phyloP scores from a whole-genome alignment of 1,140 invertebrate genomes.

The Neodiprion fabricii region DNA sequence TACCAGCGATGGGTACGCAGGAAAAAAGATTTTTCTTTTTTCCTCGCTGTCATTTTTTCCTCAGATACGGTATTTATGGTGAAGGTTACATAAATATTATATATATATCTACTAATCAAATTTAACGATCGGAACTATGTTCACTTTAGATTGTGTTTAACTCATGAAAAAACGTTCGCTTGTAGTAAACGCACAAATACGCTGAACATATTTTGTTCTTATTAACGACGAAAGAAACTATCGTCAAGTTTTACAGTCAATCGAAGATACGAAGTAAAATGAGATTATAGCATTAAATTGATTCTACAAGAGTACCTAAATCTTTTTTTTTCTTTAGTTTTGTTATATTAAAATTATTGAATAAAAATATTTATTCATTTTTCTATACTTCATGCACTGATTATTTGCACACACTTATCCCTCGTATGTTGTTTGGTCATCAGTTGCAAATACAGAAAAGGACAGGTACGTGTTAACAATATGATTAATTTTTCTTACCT shows the following conservation, averaged over 20 bases:
- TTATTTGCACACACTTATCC: too few species aligned
- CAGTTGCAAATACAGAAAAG: too few species aligned
- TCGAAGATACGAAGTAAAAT: neutral
- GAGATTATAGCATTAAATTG: neutral
- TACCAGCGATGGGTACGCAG: neutral
- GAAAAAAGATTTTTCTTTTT: neutral
- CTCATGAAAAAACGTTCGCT: too few species aligned
- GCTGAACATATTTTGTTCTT: too few species aligned
- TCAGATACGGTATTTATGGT: conserved; percentile 9
- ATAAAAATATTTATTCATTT: conserved; percentile 49
- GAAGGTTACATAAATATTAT: neutral
- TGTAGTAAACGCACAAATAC: too few species aligned
- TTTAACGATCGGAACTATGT: too few species aligned
- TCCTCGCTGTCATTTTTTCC: neutral
- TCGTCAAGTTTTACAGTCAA: neutral
- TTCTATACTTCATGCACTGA: conserved; percentile 12
- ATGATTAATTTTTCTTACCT: conserved; percentile 33
- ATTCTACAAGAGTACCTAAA: conserved; percentile 4
- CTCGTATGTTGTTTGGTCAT: too few species aligned
- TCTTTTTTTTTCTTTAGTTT: conserved; percentile 29
- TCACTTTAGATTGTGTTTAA: too few species aligned
- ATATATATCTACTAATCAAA: too few species aligned
- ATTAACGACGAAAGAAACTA: too few species aligned
- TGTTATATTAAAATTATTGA: conserved; percentile 36
- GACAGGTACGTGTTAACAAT: too few species aligned